Base-by-base conservation (phyloP, 2,113 vertebrate species). In the Syngnathus floridae region DNA sequence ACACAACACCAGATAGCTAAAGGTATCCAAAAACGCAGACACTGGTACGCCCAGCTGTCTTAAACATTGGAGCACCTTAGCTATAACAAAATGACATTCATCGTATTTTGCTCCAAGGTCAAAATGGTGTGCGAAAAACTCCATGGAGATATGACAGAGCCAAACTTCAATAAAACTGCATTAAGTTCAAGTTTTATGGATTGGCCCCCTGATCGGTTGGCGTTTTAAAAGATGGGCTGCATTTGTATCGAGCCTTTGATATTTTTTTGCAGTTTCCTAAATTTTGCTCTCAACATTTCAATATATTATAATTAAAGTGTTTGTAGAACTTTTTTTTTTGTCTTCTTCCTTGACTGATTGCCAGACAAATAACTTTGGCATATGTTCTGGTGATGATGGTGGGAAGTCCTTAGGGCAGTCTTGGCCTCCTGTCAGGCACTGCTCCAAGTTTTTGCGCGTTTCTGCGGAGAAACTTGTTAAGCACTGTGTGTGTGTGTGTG, bases 401-500 rank as follows among this genome's bases (percentile, higher is more conserved):
- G 61, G 70, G 71, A 79, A 82, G 64, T 71, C 65, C 61, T 69
- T 40, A 63, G 55, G 67, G 62, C 62, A 55, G 49, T 57, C 65
- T 40, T 43, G n/a, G 63, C 59, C 73, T 70, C 73, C 73, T 73
- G 57, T 77, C 58, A 59, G 57, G 67, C 70, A 21, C 40, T 19
- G 46, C 35, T 62, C 69, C 76, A 9, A 48, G 51, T 49, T 56
- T 68, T 66, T 65, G 66, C 65, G 83, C 35, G 19, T 69, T 58
- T 74, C 76, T 77, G 68, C 26, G 56, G 52, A 41, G 76, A 79
- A 78, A 69, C 58, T 69, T 73, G 78, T 88, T 88, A 79, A 78
- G 76, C 78, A 67, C 71, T 57, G 68, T 59, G 77, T 54, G 66
- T 75, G 45, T 84, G 81, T 80, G 71, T 82, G 75, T 87, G 79